Evolutionary conservation across 2,797 vertebrate species (phyloP).

Genomic region (Glyptemys insculpta): DNA sequence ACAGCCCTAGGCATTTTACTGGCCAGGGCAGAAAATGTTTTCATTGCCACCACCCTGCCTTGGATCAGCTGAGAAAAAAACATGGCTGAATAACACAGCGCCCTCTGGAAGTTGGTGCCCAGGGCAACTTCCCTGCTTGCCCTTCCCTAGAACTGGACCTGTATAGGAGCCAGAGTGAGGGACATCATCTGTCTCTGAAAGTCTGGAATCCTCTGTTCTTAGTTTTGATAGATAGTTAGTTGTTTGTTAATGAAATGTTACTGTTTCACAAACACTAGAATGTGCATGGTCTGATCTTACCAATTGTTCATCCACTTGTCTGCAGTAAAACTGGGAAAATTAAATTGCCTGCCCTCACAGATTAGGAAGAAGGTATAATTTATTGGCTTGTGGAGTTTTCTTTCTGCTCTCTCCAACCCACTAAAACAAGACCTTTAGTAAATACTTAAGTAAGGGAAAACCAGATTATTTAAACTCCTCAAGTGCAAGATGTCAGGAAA

Average conservation of each 20-base stretch:
- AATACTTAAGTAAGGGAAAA: neutral
- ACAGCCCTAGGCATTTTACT: neutral
- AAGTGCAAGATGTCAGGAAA: neutral
- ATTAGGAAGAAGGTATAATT: fast-evolving
- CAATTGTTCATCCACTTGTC: neutral
- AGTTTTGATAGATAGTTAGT: neutral
- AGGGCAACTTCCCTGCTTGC: too few relatives aligned
- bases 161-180: neutral
- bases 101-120: too few relatives aligned
- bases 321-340: neutral
- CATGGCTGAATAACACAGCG: neutral
- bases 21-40: neutral
- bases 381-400: neutral
- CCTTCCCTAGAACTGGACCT: neutral
- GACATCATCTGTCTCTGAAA: neutral
- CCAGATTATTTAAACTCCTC: neutral
- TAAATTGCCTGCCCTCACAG: neutral
- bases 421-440: neutral
- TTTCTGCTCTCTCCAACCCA: neutral
- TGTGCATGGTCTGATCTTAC: neutral
- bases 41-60: neutral
- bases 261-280: neutral
- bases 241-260: neutral
- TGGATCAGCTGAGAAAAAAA: neutral
- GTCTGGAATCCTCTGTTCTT: neutral